Base-by-base conservation (phyloP, 2,888 invertebrate genomes). In the Caenorhabditis plicata region DNA sequence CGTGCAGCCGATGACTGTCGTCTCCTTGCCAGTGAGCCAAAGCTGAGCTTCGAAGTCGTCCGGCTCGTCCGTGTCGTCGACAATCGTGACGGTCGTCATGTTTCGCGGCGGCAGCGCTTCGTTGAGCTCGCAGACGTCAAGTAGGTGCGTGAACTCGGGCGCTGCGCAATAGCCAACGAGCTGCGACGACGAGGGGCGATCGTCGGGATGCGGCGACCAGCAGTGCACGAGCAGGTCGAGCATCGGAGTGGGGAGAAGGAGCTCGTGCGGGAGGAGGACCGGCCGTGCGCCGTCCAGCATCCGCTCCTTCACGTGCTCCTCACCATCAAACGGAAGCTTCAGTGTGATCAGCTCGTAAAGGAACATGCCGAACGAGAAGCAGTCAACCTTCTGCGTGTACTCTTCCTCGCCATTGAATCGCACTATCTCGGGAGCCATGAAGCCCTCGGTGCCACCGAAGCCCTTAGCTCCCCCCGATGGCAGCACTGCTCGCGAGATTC, bases 351-450 rank as follows among this genome's bases (percentile, higher is more conserved):
- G 86, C 83, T 98, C 96, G 82, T 95, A 98, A 71, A 96, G 85
- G 80, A 96, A 89, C 95, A 98, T 96, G 17, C 95, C 96, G 84
- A 93, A 96, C 0, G 96, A 96, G 83, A 96, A 98, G 71, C 94
- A 93, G 81, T 98, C 96, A 53, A 95, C 94, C 86, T 96, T 96
- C 80, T 95, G 94, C 0, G 94, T 96, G 75, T 98, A 98, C 75
- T 95, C 94, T 81, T 95, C 94, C 82, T 96, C 96, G 0, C 98
- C 98, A 81, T 95, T 96, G 82, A 92, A 94, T 41, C 92, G 87
- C 85, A 96, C 91, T 68, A 98, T 96, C 85, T 98, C 96, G 0
- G 96, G 98, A 2, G 96, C 98, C 91, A 98, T 98, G 82, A 95
- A 98, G 0, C 96, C 96, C 83, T 94, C 93, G 0, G 98, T 98